phyloP scores from a whole-genome alignment of 2,888 invertebrate genomes.

The Dicranocentrus wangi region DNA sequence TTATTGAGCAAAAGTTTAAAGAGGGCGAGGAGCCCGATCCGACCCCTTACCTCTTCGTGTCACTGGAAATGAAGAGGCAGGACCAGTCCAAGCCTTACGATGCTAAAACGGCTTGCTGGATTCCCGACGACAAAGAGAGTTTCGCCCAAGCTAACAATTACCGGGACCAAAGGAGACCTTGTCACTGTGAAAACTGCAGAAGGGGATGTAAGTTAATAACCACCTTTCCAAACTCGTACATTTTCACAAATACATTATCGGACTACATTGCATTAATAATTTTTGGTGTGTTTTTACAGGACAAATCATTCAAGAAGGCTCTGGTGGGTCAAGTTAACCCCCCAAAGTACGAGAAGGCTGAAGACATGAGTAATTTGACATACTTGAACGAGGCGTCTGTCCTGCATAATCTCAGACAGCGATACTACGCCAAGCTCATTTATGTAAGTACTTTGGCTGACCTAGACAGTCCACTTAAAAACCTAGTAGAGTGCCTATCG shows the following conservation, averaged over 20 bases:
- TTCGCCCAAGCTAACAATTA: constrained; percentile 97
- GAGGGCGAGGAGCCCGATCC: constrained; percentile 87
- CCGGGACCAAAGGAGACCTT: constrained; percentile 98
- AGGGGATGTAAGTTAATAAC: constrained; percentile 42
- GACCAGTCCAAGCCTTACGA: constrained; percentile 99
- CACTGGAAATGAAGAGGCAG: constrained; percentile 96
- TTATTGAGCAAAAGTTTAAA: constrained; percentile 68
- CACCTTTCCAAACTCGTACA: not conserved
- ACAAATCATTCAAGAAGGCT: constrained; percentile 96
- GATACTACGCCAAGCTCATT: constrained; percentile 96
- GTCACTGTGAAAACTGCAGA: constrained; percentile 79
- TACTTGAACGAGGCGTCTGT: constrained; percentile 99
- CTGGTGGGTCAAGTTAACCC: constrained; percentile 96
- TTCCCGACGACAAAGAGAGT: constrained; percentile 98
- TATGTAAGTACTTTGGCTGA: constrained; percentile 84
- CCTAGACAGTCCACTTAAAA: no score
- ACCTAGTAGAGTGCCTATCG: no score
- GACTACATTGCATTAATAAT: not conserved
- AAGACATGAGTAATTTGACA: constrained; percentile 99
- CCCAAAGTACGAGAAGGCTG: constrained; percentile 98
- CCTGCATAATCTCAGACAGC: constrained; percentile 97
- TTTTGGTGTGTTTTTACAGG: constrained; percentile 77
- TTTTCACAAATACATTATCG: not conserved
- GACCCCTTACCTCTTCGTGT: constrained; percentile 93
- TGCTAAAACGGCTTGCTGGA: constrained; percentile 99